Conservation (phyloP, 2,888 invertebrate genomes). For the Coelogynopora nodosa region DNA sequence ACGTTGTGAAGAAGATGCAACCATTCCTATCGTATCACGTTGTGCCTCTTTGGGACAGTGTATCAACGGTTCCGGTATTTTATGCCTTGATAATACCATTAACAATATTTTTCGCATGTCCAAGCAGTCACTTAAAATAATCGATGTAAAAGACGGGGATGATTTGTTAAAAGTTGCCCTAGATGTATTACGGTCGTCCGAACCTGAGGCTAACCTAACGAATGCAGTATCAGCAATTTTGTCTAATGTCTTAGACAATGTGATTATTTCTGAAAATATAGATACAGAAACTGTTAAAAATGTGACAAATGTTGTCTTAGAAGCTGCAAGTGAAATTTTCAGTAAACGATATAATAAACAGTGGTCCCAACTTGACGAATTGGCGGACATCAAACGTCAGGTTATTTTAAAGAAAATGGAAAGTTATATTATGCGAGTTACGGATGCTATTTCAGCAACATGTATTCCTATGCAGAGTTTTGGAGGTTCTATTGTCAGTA, state of each 20-base stretch:
- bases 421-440: neutral
- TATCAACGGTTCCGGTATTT: neutral
- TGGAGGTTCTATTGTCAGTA: neutral
- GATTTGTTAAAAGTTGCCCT: neutral
- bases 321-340: conserved; percentile 29
- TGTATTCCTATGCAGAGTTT: neutral
- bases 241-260: conserved; percentile 26
- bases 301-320: neutral
- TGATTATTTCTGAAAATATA: neutral
- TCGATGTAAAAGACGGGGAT: conserved; percentile 5
- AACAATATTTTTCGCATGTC: conserved; percentile 11
- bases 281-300: neutral
- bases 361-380: neutral
- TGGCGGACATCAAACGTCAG: neutral
- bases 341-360: neutral
- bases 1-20: neutral
- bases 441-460: neutral
- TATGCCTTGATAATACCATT: conserved; percentile 33
- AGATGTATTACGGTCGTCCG: neutral
- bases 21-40: neutral
- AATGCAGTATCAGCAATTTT: neutral
- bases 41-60: conserved; percentile 24
- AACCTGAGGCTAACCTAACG: conserved; percentile 8
- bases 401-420: neutral
- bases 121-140: neutral